Percentiles rank a stretch among this genome's conserved stretches.
Conservation (phyloP, 2,113 vertebrate genomes). For the Siniperca knerii region DNA sequence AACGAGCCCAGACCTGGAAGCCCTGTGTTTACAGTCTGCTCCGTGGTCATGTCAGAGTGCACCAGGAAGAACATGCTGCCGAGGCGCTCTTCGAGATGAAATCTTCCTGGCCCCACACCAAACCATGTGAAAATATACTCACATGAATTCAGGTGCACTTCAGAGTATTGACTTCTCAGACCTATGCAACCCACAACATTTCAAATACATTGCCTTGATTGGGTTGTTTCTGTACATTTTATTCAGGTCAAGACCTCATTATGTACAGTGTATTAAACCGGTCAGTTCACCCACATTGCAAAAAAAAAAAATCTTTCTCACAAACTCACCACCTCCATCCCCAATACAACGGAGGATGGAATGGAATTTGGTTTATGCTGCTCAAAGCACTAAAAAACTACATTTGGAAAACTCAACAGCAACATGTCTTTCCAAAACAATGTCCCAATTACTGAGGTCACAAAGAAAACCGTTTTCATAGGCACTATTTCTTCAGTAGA, state of each 20-base stretch:
- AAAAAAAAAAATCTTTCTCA: neutral
- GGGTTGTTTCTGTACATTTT: neutral
- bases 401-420: conserved; percentile 15
- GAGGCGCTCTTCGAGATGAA: conserved; percentile 27
- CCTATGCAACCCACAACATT: neutral
- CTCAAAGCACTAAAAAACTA: fast-evolving
- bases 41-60: conserved; percentile 49
- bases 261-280: neutral
- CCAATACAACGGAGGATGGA: neutral
- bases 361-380: neutral
- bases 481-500: neutral
- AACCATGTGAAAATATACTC: neutral
- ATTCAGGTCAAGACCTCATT: neutral
- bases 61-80: conserved; percentile 45
- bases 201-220: neutral
- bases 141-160: neutral
- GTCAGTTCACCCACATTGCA: neutral
- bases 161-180: neutral
- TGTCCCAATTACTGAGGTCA: neutral
- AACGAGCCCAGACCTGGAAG: conserved; percentile 72
- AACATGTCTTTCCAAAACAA: conserved; percentile 23
- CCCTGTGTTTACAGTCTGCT: conserved; percentile 75
- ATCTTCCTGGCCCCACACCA: conserved; percentile 8
- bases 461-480: neutral
- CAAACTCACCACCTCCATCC: neutral